Evolutionary conservation across 2,888 invertebrate species (phyloP).

Genomic region (Macrostomum cliftonense): DNA sequence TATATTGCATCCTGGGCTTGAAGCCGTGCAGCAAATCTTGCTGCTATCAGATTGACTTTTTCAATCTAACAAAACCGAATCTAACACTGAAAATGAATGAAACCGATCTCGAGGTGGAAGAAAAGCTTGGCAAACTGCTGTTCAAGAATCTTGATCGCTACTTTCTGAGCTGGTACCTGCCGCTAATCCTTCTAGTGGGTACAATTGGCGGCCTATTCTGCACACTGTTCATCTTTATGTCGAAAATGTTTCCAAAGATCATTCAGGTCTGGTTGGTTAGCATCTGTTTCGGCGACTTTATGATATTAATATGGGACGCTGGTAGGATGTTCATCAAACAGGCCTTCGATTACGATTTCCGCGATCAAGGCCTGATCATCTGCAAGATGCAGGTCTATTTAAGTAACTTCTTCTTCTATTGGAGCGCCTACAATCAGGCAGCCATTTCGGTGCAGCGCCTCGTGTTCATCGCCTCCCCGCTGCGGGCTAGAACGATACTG

Average conservation of each 20-base stretch:
- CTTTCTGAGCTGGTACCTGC: constrained; percentile 8
- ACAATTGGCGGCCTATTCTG: constrained; percentile 6
- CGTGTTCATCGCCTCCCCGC: constrained; percentile 5
- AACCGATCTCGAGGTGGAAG: too few relatives aligned
- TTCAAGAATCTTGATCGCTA: neutral
- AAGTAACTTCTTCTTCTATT: constrained; percentile 9
- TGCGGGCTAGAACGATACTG: constrained; percentile 6
- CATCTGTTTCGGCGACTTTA: constrained; percentile 9
- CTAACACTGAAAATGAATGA: too few relatives aligned
- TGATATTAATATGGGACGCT: constrained; percentile 6
- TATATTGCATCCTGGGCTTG: too few relatives aligned
- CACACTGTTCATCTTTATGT: constrained; percentile 8
- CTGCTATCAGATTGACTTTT: too few relatives aligned
- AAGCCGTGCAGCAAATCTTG: too few relatives aligned
- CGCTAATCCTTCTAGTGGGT: constrained; percentile 4
- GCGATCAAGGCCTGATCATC: constrained; percentile 1
- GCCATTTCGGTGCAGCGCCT: constrained; percentile 7
- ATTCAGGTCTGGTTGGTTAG: constrained; percentile 9
- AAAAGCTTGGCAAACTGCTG: too few relatives aligned
- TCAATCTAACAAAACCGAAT: too few relatives aligned
- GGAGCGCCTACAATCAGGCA: constrained; percentile 10
- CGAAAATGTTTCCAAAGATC: constrained; percentile 7
- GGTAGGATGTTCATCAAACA: constrained; percentile 8
- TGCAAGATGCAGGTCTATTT: constrained; percentile 8
- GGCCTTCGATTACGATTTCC: constrained; percentile 1